Conservation (phyloP, 1,140 invertebrate genomes). For the Anadara kagoshimensis region DNA sequence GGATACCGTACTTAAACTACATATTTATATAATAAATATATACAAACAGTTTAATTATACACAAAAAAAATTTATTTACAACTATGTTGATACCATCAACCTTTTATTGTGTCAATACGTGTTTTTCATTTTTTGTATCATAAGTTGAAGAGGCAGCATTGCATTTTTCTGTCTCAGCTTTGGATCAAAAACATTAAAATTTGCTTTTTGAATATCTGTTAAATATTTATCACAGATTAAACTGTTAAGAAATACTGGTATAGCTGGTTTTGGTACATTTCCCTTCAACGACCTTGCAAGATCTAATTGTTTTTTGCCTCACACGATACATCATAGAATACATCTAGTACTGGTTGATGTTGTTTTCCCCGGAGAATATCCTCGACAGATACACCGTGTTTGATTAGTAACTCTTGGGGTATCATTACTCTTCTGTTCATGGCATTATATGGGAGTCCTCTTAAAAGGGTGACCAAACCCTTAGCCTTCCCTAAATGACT, state of each 20-base stretch:
- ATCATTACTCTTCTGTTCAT: conserved; percentile 78
- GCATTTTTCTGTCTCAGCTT: too few relatives aligned
- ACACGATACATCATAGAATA: conserved; percentile 86
- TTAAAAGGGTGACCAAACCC: conserved; percentile 87
- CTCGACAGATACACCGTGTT: conserved; percentile 83
- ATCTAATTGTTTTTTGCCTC: conserved; percentile 78
- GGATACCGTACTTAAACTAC: too few relatives aligned
- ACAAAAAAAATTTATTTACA: too few relatives aligned
- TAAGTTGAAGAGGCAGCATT: too few relatives aligned
- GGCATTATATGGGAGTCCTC: conserved; percentile 81
- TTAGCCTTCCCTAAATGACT: conserved; percentile 95
- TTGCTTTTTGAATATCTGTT: too few relatives aligned
- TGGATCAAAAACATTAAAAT: too few relatives aligned
- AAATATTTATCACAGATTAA: too few relatives aligned
- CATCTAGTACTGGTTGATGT: conserved; percentile 81
- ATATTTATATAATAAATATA: too few relatives aligned
- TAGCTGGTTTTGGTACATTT: conserved; percentile 78
- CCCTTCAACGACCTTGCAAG: conserved; percentile 80
- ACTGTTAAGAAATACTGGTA: conserved; percentile 81
- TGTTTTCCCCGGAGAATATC: conserved; percentile 81
- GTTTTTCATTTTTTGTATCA: too few relatives aligned
- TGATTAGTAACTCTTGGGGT: conserved; percentile 87
- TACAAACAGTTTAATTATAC: too few relatives aligned
- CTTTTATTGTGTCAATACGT: too few relatives aligned
- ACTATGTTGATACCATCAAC: too few relatives aligned